Conservation (phyloP, 2,113 vertebrate species). For the Pteruthius melanotis region DNA sequence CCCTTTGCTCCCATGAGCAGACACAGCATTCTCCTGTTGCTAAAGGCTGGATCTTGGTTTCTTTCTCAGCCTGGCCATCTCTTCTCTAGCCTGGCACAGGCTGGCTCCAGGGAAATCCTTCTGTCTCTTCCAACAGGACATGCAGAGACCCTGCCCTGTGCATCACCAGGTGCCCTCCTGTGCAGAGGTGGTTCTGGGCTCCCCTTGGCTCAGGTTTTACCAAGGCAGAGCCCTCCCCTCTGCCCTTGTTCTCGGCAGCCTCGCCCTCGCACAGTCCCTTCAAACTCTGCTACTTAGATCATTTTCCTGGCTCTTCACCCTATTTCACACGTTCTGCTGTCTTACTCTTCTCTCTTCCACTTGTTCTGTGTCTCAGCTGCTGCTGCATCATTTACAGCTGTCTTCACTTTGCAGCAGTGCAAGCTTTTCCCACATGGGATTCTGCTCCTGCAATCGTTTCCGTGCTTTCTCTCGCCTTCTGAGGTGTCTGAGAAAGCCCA, state of each 20-base stretch:
- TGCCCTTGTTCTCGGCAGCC: not conserved
- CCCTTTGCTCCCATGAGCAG: not conserved
- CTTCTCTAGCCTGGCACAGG: not conserved
- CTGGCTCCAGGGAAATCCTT: not conserved
- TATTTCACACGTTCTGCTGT: not conserved
- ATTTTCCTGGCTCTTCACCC: not conserved
- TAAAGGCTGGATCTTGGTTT: not conserved
- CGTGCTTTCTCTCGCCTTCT: not conserved
- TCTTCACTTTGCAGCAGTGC: not conserved
- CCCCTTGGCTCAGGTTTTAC: not conserved
- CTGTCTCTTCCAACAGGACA: not conserved
- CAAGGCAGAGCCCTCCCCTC: not conserved
- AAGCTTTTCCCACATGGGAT: not conserved
- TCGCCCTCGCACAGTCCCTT: not conserved
- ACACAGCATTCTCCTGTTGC: not conserved
- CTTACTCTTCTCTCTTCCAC: not conserved
- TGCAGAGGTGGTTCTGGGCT: not conserved
- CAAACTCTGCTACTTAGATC: not conserved
- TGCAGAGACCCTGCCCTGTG: not conserved
- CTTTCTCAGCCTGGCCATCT: not conserved
- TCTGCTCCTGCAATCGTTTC: not conserved
- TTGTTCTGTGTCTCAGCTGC: not conserved
- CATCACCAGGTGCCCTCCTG: accelerated
- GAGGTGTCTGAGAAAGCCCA: not conserved
- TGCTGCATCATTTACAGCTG: not conserved